Percentiles rank a stretch among this genome's conserved stretches.
phyloP scores from a whole-genome alignment of 2,113 vertebrate genomes.

The Eptesicus fuscus region DNA sequence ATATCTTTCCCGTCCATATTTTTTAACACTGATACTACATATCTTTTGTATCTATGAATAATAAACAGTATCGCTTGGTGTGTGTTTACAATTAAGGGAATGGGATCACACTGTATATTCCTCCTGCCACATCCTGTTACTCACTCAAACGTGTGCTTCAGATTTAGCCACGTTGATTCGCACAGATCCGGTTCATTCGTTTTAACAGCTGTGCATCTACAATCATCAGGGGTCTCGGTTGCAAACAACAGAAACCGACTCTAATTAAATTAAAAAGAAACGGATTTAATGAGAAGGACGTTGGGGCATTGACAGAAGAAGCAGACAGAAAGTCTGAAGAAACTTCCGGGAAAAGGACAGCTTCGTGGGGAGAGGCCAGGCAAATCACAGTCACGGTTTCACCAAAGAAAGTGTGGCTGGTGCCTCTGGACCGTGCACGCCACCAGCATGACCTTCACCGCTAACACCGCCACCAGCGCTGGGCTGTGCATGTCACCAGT shows the following conservation, averaged over 20 bases:
- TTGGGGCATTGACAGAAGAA: background rate
- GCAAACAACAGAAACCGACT: conserved; percentile 31
- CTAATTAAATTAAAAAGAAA: conserved; percentile 29
- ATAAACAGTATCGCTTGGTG: background rate
- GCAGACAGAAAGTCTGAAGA: background rate
- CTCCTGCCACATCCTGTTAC: background rate
- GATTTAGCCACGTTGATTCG: background rate
- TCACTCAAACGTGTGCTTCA: background rate
- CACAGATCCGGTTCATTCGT: background rate
- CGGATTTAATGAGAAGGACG: conserved; percentile 21
- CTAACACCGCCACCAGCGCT: accelerated
- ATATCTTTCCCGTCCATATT: background rate
- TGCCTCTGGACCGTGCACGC: accelerated
- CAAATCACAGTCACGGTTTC: background rate
- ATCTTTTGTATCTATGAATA: background rate
- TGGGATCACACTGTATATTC: accelerated
- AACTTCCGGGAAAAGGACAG: background rate
- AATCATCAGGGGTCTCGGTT: conserved; percentile 1
- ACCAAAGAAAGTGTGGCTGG: background rate
- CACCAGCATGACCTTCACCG: background rate
- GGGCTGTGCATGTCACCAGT: accelerated
- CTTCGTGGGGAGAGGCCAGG: background rate
- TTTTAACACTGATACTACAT: background rate
- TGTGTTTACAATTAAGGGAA: background rate
- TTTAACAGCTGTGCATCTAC: background rate